Evolutionary conservation across 2,797 vertebrate species (phyloP), one percentile per base, ranked within the genome.

Genomic region (Hoplostethus atlanticus): DNA sequence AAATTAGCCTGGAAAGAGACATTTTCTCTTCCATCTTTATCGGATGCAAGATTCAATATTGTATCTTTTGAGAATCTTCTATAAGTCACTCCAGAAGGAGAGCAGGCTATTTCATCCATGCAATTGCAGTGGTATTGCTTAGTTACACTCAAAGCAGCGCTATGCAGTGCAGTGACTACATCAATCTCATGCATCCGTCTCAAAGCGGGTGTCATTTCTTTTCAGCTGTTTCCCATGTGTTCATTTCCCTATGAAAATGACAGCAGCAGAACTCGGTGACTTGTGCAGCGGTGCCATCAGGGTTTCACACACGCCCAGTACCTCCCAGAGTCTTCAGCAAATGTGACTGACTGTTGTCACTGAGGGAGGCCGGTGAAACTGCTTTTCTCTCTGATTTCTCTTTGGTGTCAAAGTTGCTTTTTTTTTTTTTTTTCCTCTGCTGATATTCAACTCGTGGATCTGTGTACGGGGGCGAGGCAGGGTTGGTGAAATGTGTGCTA

Each of bases 1-100:
- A 79, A 85, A 87, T 83, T 73, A 77, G 63, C 63, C 28, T 63
- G 42, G 59, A 77, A 83, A 74, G 63, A 62, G 52, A 46, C 60
- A 40, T 51, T 56, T 76, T 73, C n/a, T 59, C n/a, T 30, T 61
- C 67, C 34, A 15, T 72, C 67, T 61, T 79, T 48, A 51, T 68
- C 15, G 10, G 28, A 36, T 68, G 68, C 70, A 70, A 40, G 56
- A 68, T 68, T 48, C n/a, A 77, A 73, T 66, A 25, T 57, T 67
- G 57, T 74, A 51, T 28, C 15, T 58, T 21, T n/a, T 6, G 38
- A 46, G 38, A 30, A 9, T 17, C 17, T 46, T 36, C 42, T 63
- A 4, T 42, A 50, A 25, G n/a, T 8, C 6, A 28, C 34, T n/a
- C 15, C 38, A 30, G 21, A 62, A 52, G 15, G 30, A 53, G 40